These are phyloP conservation scores for Acrobasis consociella DNA, from an alignment of 2,888 invertebrate genomes.

Conservation along the genomic window DNA sequence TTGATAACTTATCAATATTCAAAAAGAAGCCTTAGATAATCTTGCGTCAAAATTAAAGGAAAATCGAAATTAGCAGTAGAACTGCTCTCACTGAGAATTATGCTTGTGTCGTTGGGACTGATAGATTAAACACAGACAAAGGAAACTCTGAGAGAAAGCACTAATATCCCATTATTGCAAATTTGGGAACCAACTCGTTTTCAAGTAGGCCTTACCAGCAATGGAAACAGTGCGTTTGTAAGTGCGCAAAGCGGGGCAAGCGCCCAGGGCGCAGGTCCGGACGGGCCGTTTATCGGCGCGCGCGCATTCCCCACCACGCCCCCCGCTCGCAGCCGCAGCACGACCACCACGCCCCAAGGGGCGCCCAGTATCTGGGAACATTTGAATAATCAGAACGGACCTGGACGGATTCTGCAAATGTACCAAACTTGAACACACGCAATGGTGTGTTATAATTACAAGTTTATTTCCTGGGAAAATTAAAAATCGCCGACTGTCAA, in stretches of 20 bases:
- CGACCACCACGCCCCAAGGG: conserved; percentile 68
- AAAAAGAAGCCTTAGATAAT: no score
- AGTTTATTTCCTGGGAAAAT: no score
- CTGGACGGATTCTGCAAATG: conserved; percentile 19
- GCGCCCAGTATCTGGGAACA: conserved; percentile 21
- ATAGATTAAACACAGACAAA: no score
- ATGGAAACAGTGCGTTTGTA: conserved; percentile 32
- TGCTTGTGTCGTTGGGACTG: no score
- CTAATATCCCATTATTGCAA: no score
- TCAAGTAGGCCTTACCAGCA: not conserved
- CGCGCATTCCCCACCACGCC: conserved; percentile 57
- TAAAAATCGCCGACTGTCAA: no score
- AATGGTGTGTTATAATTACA: not conserved
- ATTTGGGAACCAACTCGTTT: no score
- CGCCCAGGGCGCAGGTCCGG: conserved; percentile 57
- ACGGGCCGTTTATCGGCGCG: conserved; percentile 63
- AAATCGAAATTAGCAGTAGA: no score
- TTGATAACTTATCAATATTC: no score
- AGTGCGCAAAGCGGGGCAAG: conserved; percentile 62
- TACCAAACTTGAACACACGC: conserved; percentile 7
- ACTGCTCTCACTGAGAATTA: no score
- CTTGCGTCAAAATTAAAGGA: no score
- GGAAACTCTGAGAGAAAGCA: no score
- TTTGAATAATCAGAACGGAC: conserved; percentile 18
- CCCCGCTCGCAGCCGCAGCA: conserved; percentile 52